phyloP scores from a whole-genome alignment of 2,113 vertebrate genomes.

The Damaliscus lunatus region DNA sequence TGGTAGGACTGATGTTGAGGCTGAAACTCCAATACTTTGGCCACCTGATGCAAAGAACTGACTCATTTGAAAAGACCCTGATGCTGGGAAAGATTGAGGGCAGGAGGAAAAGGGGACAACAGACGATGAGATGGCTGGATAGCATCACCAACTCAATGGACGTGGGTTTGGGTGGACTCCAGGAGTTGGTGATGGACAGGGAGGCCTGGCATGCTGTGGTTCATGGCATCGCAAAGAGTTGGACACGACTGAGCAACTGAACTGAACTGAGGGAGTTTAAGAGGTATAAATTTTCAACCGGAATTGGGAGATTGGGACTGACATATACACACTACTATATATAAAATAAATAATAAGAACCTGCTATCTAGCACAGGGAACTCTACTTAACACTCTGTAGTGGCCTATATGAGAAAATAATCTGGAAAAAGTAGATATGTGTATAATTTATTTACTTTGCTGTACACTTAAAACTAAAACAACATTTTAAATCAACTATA shows the following conservation, averaged over 20 bases:
- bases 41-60: neutral
- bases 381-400: neutral
- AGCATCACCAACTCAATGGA: neutral
- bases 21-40: neutral
- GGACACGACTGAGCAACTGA: neutral
- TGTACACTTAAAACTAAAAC: neutral
- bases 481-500: neutral
- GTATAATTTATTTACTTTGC: neutral
- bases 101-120: neutral
- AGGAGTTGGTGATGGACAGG: neutral
- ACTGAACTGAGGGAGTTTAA: neutral
- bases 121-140: neutral
- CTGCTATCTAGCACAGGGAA: neutral
- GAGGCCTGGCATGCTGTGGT: neutral
- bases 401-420: neutral
- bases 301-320: too few relatives aligned
- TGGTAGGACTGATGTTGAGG: neutral
- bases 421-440: neutral
- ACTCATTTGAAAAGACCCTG: neutral
- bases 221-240: neutral
- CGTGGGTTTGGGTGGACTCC: neutral
- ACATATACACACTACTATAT: too few relatives aligned
- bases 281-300: too few relatives aligned
- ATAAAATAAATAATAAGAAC: neutral
- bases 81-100: neutral